phyloP scores from a whole-genome alignment of 2,797 vertebrate species.

The Bucorvus abyssinicus region DNA sequence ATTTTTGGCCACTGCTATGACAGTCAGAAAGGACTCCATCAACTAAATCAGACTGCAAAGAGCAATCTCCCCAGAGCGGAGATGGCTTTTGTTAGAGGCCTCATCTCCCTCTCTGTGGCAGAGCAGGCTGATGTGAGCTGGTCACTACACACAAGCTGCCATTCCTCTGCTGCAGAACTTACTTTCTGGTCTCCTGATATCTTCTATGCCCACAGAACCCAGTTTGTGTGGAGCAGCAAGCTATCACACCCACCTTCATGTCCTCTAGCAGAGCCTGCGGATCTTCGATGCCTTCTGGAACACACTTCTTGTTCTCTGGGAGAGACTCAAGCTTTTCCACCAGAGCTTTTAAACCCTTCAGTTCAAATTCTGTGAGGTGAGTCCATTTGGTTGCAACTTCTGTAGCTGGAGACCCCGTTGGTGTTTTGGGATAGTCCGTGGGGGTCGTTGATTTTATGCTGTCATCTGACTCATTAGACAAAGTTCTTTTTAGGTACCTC shows the following conservation, averaged over 20 bases:
- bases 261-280: conserved; percentile 90
- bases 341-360: conserved; percentile 89
- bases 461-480: conserved; percentile 87
- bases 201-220: not conserved
- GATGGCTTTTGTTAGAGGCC: not conserved
- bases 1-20: not conserved
- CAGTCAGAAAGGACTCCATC: not conserved
- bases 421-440: conserved; percentile 85
- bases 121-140: not conserved
- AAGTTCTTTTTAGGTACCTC: conserved; percentile 82
- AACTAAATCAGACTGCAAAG: not conserved
- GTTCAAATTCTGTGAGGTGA: conserved; percentile 93
- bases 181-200: not conserved
- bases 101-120: not conserved
- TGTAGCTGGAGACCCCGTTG: conserved; percentile 83
- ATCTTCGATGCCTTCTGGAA: conserved; percentile 90
- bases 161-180: not conserved
- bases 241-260: conserved; percentile 84
- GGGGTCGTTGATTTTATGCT: conserved; percentile 79
- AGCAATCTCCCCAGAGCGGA: not conserved
- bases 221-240: not conserved
- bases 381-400: conserved; percentile 86
- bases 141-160: not conserved
- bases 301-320: conserved; percentile 92
- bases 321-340: conserved; percentile 95